Conservation (phyloP, 2,113 vertebrate species). For the Pachycephala philippinensis region DNA sequence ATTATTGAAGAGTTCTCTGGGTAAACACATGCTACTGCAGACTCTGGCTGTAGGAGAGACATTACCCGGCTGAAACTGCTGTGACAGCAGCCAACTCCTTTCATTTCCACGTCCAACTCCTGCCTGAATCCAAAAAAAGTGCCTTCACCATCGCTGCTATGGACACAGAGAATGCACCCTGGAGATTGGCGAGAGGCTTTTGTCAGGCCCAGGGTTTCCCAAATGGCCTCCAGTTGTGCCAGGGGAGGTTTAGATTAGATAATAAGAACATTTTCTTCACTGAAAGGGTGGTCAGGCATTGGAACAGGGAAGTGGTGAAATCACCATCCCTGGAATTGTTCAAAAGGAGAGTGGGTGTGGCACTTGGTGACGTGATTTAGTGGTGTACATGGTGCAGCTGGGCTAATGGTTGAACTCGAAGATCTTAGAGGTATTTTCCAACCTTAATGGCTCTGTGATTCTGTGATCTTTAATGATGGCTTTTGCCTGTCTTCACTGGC, state of each 20-base stretch:
- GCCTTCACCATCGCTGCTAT: rapidly evolving
- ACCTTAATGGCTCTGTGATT: neutral
- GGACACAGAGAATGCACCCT: rapidly evolving
- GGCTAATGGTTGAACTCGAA: neutral
- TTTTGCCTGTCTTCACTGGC: neutral
- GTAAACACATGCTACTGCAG: neutral
- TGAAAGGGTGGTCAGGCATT: neutral
- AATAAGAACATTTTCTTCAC: neutral
- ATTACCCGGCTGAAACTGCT: neutral
- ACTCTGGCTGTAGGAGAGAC: neutral
- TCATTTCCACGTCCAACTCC: neutral
- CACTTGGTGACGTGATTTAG: neutral
- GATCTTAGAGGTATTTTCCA: neutral
- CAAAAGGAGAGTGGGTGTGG: neutral
- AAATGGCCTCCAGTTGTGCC: neutral
- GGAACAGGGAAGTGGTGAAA: neutral
- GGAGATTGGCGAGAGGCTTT: rapidly evolving
- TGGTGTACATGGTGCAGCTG: neutral
- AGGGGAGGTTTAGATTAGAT: neutral
- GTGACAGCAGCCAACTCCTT: neutral
- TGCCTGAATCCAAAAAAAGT: neutral
- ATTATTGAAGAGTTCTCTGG: neutral
- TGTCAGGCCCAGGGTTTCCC: neutral
- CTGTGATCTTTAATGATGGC: neutral
- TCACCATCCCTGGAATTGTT: neutral